These are phyloP conservation scores for Calephelis nemesis DNA, from an alignment of 1,140 invertebrate genomes.

Conservation along the genomic window DNA sequence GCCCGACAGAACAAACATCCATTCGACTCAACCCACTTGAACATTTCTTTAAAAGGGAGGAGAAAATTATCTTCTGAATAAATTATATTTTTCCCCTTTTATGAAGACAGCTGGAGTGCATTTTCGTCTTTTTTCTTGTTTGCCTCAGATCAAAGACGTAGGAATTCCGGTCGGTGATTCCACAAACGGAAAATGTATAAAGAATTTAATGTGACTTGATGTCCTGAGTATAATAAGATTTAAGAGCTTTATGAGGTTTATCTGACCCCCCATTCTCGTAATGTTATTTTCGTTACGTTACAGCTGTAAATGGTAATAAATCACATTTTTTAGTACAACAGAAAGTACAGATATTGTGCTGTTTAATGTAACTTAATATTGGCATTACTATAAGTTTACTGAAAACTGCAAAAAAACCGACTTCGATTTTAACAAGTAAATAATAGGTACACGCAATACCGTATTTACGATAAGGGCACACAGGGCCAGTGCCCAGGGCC, in stretches of 20 bases:
- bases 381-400: too few species aligned
- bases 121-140: slow-evolving; percentile 72
- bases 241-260: slow-evolving; percentile 63
- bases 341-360: too few species aligned
- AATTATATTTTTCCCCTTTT: slow-evolving; percentile 77
- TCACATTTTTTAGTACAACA: too few species aligned
- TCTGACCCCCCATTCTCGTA: slow-evolving; percentile 39
- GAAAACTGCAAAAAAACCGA: too few species aligned
- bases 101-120: slow-evolving; percentile 76
- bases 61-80: slow-evolving; percentile 79
- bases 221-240: slow-evolving; percentile 66
- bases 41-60: slow-evolving; percentile 64
- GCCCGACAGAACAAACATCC: slow-evolving; percentile 53
- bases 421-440: too few species aligned
- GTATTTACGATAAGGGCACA: too few species aligned
- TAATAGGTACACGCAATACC: too few species aligned
- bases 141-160: slow-evolving; percentile 71
- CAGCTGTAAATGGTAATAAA: not conserved
- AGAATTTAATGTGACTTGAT: slow-evolving; percentile 74
- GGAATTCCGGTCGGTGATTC: slow-evolving; percentile 66
- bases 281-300: not conserved
- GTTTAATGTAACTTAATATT: too few species aligned
- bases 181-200: slow-evolving; percentile 74
- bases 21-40: slow-evolving; percentile 61
- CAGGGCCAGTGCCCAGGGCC: too few species aligned